Percentiles rank a stretch among this genome's conserved stretches.
phyloP scores from a whole-genome alignment of 2,888 invertebrate species.

The Drosophila hamatofila region DNA sequence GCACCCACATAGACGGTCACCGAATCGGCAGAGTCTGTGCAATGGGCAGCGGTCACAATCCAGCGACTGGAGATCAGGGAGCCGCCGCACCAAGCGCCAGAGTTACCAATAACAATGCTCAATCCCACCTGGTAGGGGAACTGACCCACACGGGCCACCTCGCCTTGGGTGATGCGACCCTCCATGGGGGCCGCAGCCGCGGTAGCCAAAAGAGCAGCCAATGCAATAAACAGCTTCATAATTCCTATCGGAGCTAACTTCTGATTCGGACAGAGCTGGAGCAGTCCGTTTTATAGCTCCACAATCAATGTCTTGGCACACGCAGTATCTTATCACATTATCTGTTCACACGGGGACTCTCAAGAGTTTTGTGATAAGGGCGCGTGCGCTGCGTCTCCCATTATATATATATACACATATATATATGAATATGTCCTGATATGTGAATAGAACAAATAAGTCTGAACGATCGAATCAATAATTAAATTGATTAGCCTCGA shows the following conservation, averaged over 20 bases:
- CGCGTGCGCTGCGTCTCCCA: slow-evolving; percentile 7
- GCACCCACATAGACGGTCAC: slow-evolving; percentile 67
- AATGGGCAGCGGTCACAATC: slow-evolving; percentile 75
- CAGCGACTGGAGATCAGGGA: slow-evolving; percentile 63
- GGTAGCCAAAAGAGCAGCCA: slow-evolving; percentile 39
- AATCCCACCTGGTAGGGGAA: slow-evolving; percentile 80
- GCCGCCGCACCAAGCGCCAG: slow-evolving; percentile 73
- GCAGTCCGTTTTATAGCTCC: slow-evolving; percentile 31
- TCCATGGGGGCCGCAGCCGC: slow-evolving; percentile 49
- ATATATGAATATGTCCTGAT: not conserved
- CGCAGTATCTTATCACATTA: slow-evolving; percentile 37
- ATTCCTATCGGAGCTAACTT: slow-evolving; percentile 26
- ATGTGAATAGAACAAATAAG: not conserved
- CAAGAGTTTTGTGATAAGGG: slow-evolving; percentile 1
- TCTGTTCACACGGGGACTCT: slow-evolving; percentile 32
- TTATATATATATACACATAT: not conserved
- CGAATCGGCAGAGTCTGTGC: slow-evolving; percentile 48
- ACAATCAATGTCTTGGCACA: slow-evolving; percentile 6
- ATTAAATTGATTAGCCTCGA: slow-evolving; percentile 23
- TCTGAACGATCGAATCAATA: slow-evolving; percentile 3
- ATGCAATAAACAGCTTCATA: slow-evolving; percentile 51
- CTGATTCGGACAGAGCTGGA: not conserved
- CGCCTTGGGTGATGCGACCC: slow-evolving; percentile 67
- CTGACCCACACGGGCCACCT: slow-evolving; percentile 57
- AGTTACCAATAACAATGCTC: slow-evolving; percentile 41